These are phyloP conservation scores for Cyrtodaria siliqua DNA, from an alignment of 2,888 invertebrate species.

Conservation along the genomic window DNA sequence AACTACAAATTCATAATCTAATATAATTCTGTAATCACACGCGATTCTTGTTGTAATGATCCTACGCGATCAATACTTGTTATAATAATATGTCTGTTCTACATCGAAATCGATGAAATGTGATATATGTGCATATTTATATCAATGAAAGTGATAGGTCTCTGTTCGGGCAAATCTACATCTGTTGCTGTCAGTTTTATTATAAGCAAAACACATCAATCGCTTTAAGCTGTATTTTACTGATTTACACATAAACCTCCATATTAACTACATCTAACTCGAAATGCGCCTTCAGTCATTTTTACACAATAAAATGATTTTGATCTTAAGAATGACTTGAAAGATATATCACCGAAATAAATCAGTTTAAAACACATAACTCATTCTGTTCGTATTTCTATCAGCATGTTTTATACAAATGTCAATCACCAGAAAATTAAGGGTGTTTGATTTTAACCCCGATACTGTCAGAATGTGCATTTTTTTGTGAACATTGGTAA, in stretches of 20 bases:
- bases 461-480: constrained; percentile 49
- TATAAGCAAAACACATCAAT: constrained; percentile 12
- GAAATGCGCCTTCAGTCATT: neutral
- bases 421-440: constrained; percentile 58
- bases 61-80: neutral
- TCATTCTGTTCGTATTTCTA: constrained; percentile 38
- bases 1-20: constrained; percentile 11
- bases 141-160: neutral
- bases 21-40: constrained; percentile 14
- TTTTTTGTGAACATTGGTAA: constrained; percentile 28
- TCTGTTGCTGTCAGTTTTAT: constrained; percentile 30
- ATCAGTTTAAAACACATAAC: constrained; percentile 60
- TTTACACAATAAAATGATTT: constrained; percentile 45
- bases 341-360: constrained; percentile 36
- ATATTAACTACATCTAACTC: neutral
- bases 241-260: constrained; percentile 6
- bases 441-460: constrained; percentile 36
- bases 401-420: constrained; percentile 33
- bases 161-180: constrained; percentile 9
- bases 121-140: constrained; percentile 1
- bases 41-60: neutral
- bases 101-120: constrained; percentile 7
- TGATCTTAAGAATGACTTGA: constrained; percentile 15
- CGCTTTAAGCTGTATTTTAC: constrained; percentile 7
- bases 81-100: constrained; percentile 11